Evolutionary conservation across 2,113 vertebrate species (phyloP).

Genomic region (Variabilichromis moorii): DNA sequence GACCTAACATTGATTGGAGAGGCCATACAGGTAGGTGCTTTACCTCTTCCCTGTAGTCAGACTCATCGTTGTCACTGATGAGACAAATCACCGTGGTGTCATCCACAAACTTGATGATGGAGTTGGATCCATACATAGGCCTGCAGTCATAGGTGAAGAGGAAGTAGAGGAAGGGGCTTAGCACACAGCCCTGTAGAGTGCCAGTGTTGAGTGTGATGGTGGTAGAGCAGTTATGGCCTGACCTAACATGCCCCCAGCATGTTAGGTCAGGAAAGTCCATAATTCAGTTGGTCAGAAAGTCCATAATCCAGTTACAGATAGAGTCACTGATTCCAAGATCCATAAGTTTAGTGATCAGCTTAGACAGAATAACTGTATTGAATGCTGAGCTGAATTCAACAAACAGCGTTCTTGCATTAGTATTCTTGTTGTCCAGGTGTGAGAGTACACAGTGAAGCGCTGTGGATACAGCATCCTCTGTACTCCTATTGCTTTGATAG

Average conservation of each 20-base stretch:
- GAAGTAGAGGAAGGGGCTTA: not conserved
- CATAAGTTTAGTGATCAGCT: not conserved
- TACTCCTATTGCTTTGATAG: not conserved
- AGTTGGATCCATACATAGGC: not conserved
- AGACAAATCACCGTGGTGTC: not conserved
- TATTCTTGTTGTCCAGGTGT: not conserved
- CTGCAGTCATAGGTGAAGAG: not conserved
- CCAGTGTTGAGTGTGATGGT: not conserved
- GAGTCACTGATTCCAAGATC: not conserved
- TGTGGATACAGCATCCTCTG: not conserved
- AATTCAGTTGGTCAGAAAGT: not conserved
- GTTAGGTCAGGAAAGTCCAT: no score
- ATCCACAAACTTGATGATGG: not conserved
- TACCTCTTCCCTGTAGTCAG: not conserved
- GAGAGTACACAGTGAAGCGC: not conserved
- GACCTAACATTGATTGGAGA: not conserved
- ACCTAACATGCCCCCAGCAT: not conserved
- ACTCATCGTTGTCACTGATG: not conserved
- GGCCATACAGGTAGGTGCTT: not conserved
- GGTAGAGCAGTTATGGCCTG: not conserved
- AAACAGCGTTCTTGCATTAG: not conserved
- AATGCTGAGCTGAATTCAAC: not conserved
- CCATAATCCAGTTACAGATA: not conserved
- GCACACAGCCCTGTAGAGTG: not conserved
- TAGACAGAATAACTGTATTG: not conserved